Evolutionary conservation across 2,888 invertebrate species (phyloP), one percentile per base, ranked within the genome.

Genomic region (Cantharis flavilabris): DNA sequence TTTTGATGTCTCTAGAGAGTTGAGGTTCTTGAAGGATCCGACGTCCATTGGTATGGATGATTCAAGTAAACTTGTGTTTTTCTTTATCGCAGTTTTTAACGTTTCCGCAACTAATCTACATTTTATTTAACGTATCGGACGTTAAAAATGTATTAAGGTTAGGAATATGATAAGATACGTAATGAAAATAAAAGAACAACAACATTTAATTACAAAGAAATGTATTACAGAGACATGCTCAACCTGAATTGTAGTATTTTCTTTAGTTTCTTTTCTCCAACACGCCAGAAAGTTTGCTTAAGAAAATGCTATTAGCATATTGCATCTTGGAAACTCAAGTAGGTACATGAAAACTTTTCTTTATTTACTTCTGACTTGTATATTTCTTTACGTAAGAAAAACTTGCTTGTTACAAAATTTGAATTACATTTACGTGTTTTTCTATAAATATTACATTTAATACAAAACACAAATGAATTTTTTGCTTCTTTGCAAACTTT

Each of bases 331-430:
- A 65, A 73, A 75, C 63, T 74, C 65, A 26, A 67, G 65, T 67
- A 67, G 74, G 71, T 77, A 67, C 75, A 77, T 49, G 65, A 63
- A 71, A 77, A 77, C 72, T 77, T 76, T 76, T 71, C 77, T 80
- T 82, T 82, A 80, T 81, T 80, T 76, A 78, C 77, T 80, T 82
- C 80, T 80, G 82, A 82, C 81, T 81, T 79, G 81, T 82, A 79
- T 77, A 81, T 82, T 81, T 81, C 80, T 79, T 82, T 82, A 80
- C 80, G 77, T 69, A 69, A 71, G 63, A 77, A 77, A 77, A 75
- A 71, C 71, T 75, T 74, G 69, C 30, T 69, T 62, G 72, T 72
- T 62, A 18, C n/a, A 62, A 30, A 64, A 13, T 62, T 33, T 69
- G 23, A 67, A 67, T 67, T 67, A 67, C 26, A 23, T 67, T 67